Evolutionary conservation across 2,888 invertebrate species (phyloP).

Genomic region (Celastrina argiolus): DNA sequence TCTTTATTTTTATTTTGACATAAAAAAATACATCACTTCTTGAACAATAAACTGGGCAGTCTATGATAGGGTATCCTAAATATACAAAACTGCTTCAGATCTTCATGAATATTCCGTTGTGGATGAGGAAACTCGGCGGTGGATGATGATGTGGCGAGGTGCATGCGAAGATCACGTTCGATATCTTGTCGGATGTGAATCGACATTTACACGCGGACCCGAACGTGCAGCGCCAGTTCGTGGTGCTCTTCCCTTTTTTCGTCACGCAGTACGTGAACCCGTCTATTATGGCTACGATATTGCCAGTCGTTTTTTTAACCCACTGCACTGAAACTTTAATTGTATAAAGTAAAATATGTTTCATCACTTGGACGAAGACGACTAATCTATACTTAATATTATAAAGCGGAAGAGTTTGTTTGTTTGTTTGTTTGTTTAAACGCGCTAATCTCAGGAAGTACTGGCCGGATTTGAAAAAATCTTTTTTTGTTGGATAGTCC

Average conservation of each 20-base stretch:
- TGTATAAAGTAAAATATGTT: not conserved
- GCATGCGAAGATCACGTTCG: not conserved
- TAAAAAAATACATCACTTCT: too few relatives aligned
- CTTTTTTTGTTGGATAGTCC: too few relatives aligned
- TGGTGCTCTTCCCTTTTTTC: slow-evolving; percentile 27
- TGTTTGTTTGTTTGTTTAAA: too few relatives aligned
- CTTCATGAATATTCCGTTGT: slow-evolving; percentile 23
- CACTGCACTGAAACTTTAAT: slow-evolving; percentile 31
- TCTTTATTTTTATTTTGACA: too few relatives aligned
- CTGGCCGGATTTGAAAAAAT: too few relatives aligned
- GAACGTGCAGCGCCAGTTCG: slow-evolving; percentile 38
- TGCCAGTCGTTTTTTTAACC: slow-evolving; percentile 33
- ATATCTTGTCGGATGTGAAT: not conserved
- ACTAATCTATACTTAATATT: too few relatives aligned
- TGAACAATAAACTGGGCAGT: too few relatives aligned
- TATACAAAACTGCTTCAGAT: slow-evolving; percentile 24
- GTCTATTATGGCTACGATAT: slow-evolving; percentile 34
- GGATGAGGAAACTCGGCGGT: slow-evolving; percentile 30
- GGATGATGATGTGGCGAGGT: slow-evolving; percentile 28
- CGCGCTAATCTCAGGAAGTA: too few relatives aligned
- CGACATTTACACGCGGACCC: not conserved
- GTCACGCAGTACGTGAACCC: slow-evolving; percentile 43
- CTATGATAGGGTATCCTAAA: too few relatives aligned
- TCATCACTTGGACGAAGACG: not conserved
- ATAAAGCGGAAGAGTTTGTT: too few relatives aligned